Conservation (phyloP, 1,140 invertebrate species). For the Plectrocnemia conspersa region DNA sequence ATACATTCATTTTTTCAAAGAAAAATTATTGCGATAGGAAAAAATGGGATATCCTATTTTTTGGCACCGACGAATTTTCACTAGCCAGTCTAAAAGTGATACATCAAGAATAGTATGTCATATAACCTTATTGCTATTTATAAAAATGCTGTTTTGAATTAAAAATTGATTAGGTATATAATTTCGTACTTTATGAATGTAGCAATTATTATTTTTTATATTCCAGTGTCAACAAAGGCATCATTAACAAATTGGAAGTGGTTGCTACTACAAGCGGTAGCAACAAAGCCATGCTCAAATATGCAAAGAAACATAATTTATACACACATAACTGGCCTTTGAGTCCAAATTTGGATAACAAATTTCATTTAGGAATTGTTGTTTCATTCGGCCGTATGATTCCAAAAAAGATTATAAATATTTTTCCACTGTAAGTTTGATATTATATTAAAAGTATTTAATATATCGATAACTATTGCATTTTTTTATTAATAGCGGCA, state of each 20-base stretch:
- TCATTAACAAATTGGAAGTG: conserved; percentile 53
- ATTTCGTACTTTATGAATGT: neutral
- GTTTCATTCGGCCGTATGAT: conserved; percentile 71
- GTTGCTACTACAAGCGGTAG: conserved; percentile 54
- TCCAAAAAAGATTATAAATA: conserved; percentile 57
- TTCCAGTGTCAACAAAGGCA: conserved; percentile 40
- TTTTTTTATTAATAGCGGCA: conserved; percentile 61
- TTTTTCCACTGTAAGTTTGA: conserved; percentile 58
- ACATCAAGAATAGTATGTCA: conserved; percentile 48
- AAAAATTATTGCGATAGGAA: neutral
- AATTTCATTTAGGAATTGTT: conserved; percentile 63
- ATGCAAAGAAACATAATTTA: conserved; percentile 50
- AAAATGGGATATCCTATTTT: conserved; percentile 60
- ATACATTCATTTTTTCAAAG: neutral
- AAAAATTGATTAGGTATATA: conserved; percentile 17
- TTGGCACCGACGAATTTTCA: conserved; percentile 65
- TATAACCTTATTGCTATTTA: conserved; percentile 11
- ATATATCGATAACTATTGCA: conserved; percentile 4
- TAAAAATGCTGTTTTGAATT: conserved; percentile 9
- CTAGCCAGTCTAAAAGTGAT: conserved; percentile 56
- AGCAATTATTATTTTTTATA: conserved; percentile 8
- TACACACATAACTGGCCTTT: conserved; percentile 56
- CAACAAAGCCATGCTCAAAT: conserved; percentile 53
- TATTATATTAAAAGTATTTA: conserved; percentile 6
- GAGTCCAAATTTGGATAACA: conserved; percentile 30